Evolutionary conservation across 2,113 vertebrate genomes (phyloP).

Genomic region (Sander vitreus): DNA sequence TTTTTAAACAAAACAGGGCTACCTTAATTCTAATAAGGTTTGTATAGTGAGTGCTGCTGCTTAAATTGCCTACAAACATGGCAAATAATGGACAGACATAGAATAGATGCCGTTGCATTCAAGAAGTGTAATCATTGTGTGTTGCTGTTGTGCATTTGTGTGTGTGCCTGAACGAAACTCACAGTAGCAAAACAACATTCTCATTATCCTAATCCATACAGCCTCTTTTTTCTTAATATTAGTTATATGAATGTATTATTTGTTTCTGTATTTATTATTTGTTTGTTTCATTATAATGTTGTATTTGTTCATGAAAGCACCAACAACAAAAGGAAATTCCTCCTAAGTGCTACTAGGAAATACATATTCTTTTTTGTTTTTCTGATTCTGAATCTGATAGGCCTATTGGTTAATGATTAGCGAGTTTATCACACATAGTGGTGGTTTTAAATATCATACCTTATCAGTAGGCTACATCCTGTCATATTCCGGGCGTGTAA

Average conservation of each 20-base stretch:
- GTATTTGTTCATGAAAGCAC: too few species aligned
- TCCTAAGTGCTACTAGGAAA: too few species aligned
- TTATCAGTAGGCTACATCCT: conserved; percentile 20
- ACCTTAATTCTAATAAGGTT: background rate
- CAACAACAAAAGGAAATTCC: too few species aligned
- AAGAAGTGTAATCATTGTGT: background rate
- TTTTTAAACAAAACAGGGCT: background rate
- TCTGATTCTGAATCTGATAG: too few species aligned
- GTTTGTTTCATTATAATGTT: too few species aligned
- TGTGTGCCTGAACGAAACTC: background rate
- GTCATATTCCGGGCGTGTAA: background rate
- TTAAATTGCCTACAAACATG: background rate
- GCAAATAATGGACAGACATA: background rate
- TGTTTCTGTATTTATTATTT: too few species aligned
- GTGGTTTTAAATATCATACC: background rate
- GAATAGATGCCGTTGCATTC: background rate
- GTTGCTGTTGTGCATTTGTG: background rate
- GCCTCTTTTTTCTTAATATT: too few species aligned
- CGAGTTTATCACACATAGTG: background rate
- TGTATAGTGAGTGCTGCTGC: too few species aligned
- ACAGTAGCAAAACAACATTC: background rate
- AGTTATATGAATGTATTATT: too few species aligned
- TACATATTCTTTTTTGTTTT: too few species aligned
- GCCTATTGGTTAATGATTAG: background rate
- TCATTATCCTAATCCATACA: background rate